phyloP scores from a whole-genome alignment of 2,113 vertebrate species.

The Chascanopsetta lugubris region DNA sequence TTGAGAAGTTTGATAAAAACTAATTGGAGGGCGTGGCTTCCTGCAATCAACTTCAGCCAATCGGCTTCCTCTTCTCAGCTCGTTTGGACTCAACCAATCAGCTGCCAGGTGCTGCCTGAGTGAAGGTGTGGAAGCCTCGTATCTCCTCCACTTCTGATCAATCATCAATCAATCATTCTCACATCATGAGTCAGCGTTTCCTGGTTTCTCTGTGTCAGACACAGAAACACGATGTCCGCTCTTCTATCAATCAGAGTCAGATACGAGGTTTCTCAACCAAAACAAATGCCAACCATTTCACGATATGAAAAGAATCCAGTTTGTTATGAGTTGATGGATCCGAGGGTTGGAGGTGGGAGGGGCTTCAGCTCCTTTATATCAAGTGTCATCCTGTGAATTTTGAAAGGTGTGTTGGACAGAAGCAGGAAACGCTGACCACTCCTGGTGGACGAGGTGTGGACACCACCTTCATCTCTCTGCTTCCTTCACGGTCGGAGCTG shows the following conservation, averaged over 20 bases:
- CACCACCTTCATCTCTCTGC: conserved; percentile 40
- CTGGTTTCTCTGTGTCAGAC: neutral
- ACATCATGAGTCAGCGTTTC: no score
- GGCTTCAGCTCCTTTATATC: no score
- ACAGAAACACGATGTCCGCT: no score
- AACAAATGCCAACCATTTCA: no score
- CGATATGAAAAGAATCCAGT: no score
- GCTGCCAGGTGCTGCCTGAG: conserved; percentile 4
- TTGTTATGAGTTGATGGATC: no score
- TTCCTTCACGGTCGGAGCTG: conserved; percentile 50
- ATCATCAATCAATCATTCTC: no score
- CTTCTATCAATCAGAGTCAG: no score
- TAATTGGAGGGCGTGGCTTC: conserved; percentile 21
- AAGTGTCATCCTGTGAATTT: no score
- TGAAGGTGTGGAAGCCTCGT: conserved; percentile 37
- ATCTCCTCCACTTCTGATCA: conserved; percentile 19
- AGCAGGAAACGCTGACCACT: neutral
- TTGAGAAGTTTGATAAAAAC: conserved; percentile 26
- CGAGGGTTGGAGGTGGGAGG: no score
- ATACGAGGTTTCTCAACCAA: no score
- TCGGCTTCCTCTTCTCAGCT: conserved; percentile 49
- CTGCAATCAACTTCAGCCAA: conserved; percentile 39
- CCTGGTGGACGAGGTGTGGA: neutral
- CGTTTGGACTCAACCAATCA: conserved; percentile 45
- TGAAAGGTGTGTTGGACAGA: neutral